Base-by-base conservation (phyloP, 2,113 vertebrate genomes). In the Clinocottus analis region DNA sequence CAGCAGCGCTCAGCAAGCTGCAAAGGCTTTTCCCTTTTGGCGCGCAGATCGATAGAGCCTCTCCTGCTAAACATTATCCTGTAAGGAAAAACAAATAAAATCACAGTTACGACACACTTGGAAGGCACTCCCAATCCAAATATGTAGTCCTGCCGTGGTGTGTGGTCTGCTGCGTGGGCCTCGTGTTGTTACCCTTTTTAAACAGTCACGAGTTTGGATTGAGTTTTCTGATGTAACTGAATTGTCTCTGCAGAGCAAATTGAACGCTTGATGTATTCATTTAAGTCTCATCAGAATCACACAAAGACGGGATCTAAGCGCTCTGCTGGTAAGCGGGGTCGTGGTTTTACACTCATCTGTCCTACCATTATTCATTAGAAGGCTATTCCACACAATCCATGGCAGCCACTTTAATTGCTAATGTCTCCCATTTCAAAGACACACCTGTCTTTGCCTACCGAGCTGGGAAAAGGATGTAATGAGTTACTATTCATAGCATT, bases 121-220 rank as follows among this genome's bases (percentile, higher is more conserved):
- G 65, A 85, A 75, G 79, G 49, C 69, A 71, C 47, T 56, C 85
- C 76, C 37, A 23, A 39, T 51, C 37, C 64, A 84, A 79, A 88
- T 72, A 43, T 88, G n/a, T 51, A 60, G 11, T 68, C 59, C 79
- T 75, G 83, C 82, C 79, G 63, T 55, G 31, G 67, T 83, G 82
- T 84, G 77, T 76, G 72, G 31, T 79, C 80, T 76, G 80, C 73
- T 85, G 77, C 56, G 85, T 87, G 83, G 86, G 82, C 77, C 61
- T 39, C 5, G 51, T 62, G 72, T 56, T 80, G 76, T 81, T 80
- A 49, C 79, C 73, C 65, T 70, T 77, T 90, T 87, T 82, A 85
- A 87, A 82, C 45, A 60, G 79, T 85, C 85, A 87, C 84, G 66
- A 89, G 67, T 51, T 75, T 86, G 45, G 72, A 69, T 72, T 29